These are phyloP conservation scores for Drosophila atroscutellata DNA, from an alignment of 2,888 invertebrate genomes.

Conservation along the genomic window DNA sequence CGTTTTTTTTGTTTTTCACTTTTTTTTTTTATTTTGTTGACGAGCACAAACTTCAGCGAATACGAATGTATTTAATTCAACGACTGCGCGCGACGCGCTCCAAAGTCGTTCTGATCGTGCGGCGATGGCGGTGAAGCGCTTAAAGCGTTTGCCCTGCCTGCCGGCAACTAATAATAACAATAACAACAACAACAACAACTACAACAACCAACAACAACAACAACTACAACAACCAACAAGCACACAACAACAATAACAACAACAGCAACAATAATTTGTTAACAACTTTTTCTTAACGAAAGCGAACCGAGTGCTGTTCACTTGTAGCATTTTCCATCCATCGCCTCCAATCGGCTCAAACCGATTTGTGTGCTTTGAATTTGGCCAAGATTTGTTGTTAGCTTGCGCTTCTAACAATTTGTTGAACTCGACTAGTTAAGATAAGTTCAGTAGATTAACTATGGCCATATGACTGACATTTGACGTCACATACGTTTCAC, in stretches of 20 bases:
- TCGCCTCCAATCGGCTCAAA: constrained; percentile 51
- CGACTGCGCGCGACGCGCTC: constrained; percentile 80
- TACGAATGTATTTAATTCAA: constrained; percentile 36
- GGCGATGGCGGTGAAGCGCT: constrained; percentile 68
- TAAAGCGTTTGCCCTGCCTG: constrained; percentile 74
- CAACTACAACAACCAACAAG: constrained; percentile 47
- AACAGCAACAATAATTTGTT: constrained; percentile 60
- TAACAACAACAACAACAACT: constrained; percentile 44
- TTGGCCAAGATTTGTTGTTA: constrained; percentile 28
- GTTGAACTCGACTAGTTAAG: constrained; percentile 23
- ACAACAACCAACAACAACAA: constrained; percentile 39
- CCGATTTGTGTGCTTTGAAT: constrained; percentile 38
- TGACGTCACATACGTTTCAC: constrained; percentile 49
- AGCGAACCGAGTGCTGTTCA: constrained; percentile 28
- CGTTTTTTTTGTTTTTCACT: not conserved
- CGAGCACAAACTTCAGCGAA: constrained; percentile 18
- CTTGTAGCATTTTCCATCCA: constrained; percentile 40
- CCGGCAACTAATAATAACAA: constrained; percentile 39
- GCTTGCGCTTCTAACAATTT: constrained; percentile 21
- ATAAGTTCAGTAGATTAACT: constrained; percentile 30
- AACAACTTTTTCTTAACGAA: constrained; percentile 74
- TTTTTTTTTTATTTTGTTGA: not conserved
- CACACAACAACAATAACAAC: constrained; percentile 35
- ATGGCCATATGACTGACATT: constrained; percentile 23
- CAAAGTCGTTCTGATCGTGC: constrained; percentile 82